A percentile compares a stretch with the other conserved stretches of the same genome.
These are phyloP conservation scores for Pseudochirops cupreus DNA, from an alignment of 2,797 vertebrate species.

Conservation along the genomic window DNA sequence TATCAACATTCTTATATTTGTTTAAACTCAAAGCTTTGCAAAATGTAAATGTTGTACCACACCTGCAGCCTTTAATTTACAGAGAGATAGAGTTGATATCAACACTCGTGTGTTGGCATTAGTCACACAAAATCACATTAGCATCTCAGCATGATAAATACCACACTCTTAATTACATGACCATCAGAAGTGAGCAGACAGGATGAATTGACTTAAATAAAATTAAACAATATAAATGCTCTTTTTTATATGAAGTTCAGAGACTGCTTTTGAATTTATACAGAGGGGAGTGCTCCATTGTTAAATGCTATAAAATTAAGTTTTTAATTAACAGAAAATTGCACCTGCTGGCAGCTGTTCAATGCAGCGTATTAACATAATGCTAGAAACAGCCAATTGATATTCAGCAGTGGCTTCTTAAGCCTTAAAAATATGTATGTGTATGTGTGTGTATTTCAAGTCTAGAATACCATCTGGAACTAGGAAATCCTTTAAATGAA, in stretches of 20 bases:
- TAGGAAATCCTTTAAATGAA: constrained; percentile 36
- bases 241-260: constrained; percentile 32
- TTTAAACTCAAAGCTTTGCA: constrained; percentile 41
- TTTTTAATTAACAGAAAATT: constrained; percentile 67
- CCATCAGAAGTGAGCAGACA: constrained; percentile 51
- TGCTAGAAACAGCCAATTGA: constrained; percentile 40
- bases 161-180: constrained; percentile 37
- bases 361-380: constrained; percentile 17
- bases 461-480: constrained; percentile 46
- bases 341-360: constrained; percentile 7
- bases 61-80: constrained; percentile 43
- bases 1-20: constrained; percentile 56
- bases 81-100: constrained; percentile 36
- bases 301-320: constrained; percentile 50
- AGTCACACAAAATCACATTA: constrained; percentile 50
- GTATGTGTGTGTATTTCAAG: constrained; percentile 12
- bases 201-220: constrained; percentile 53
- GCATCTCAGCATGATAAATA: constrained; percentile 52
- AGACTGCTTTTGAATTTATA: constrained; percentile 60
- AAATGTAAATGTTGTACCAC: constrained; percentile 44
- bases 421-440: constrained; percentile 14
- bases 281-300: constrained; percentile 39
- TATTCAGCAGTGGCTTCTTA: constrained; percentile 41
- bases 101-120: constrained; percentile 5
- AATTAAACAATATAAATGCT: constrained; percentile 47